Base-by-base conservation (phyloP, 2,888 invertebrate genomes). In the Tachina lurida region DNA sequence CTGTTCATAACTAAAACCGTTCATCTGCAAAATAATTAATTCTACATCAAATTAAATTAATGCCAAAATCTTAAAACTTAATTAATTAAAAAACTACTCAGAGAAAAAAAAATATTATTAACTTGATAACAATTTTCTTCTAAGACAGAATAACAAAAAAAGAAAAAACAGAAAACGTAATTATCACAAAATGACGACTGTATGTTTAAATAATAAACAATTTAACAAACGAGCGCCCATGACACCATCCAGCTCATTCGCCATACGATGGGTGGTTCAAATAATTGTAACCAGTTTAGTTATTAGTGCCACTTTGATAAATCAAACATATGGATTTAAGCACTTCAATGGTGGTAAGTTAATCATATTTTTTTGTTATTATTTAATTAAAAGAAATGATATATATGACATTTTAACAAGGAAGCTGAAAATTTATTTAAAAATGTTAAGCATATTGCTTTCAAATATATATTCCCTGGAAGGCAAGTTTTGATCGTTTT, bases 261-360 rank as follows among this genome's bases (percentile, higher is more conserved):
- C 88, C 85, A 84, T 84, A 58, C 78, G 58, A 31, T 81, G 81
- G 81, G 5, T 31, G 31, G 4, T n/a, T n/a, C 49, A 80, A 49
- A 10, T 67, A 17, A 67, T 87, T 87, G 88, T 91, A 88, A 89
- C 90, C 89, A 89, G 90, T 84, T 84, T 90, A 88, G 87, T 90
- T 87, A 87, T 91, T 87, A 88, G 90, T 88, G 89, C 88, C 88
- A 89, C 89, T 88, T 89, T 90, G 87, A 89, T 88, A 87, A 89
- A 89, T 88, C 89, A 90, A 88, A 89, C 91, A 89, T 88, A 89
- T 89, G 91, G 91, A 91, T 91, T 91, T 90, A 91, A 89, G 89
- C 88, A 89, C 87, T 88, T 88, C 87, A 89, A 88, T 62, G 76
- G 80, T 87, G 91, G 91, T 91, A 90, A 91, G 91, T 90, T 80